phyloP scores from a whole-genome alignment of 2,113 vertebrate species.

The Camelus bactrianus region DNA sequence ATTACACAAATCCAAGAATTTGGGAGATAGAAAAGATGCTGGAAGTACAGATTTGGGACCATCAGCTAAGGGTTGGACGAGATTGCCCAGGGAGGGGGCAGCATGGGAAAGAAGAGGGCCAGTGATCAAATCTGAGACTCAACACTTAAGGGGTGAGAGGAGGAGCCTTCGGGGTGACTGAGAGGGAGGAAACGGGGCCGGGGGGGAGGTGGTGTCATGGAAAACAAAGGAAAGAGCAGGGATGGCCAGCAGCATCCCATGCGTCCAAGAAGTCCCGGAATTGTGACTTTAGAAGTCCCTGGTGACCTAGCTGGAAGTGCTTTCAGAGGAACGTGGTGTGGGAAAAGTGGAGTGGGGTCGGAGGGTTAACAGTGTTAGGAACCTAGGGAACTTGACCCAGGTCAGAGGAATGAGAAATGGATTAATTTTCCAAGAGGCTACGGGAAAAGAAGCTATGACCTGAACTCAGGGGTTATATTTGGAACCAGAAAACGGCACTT shows the following conservation, averaged over 20 bases:
- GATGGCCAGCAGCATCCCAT: no score
- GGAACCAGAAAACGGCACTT: neutral
- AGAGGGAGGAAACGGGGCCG: neutral
- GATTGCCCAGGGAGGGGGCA: neutral
- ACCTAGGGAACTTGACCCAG: neutral
- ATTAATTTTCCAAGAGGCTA: constrained; percentile 4
- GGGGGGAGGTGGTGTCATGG: neutral
- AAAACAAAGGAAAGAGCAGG: neutral
- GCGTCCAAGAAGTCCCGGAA: neutral
- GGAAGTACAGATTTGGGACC: neutral
- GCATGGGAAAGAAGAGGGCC: neutral
- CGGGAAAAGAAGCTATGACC: constrained; percentile 21
- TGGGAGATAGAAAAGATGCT: neutral
- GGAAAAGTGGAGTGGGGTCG: neutral
- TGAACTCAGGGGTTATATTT: neutral
- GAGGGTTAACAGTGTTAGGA: neutral
- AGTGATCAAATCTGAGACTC: neutral
- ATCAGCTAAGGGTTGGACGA: neutral
- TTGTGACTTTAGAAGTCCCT: neutral
- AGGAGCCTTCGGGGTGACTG: neutral
- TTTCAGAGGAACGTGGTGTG: neutral
- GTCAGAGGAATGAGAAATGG: neutral
- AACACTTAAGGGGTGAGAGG: neutral
- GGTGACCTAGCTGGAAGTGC: neutral
- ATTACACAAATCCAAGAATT: neutral